Percentiles rank a stretch among this genome's conserved stretches.
These are phyloP conservation scores for Eupithecia pulchellata DNA, from an alignment of 2,888 invertebrate species.

Conservation along the genomic window DNA sequence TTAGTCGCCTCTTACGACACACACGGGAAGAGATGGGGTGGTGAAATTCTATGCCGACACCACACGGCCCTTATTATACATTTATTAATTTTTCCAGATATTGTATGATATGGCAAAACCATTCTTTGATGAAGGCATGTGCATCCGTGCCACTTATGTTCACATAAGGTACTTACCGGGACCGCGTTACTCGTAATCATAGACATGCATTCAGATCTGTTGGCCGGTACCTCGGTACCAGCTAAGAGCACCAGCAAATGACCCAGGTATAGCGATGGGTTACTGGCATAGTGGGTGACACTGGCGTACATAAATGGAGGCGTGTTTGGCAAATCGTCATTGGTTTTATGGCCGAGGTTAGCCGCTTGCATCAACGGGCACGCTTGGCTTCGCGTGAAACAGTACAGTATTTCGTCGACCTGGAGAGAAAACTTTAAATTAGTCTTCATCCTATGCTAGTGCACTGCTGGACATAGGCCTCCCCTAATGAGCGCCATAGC, in stretches of 20 bases:
- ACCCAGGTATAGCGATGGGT: conserved; percentile 85
- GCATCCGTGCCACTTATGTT: too few species aligned
- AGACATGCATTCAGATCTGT: conserved; percentile 56
- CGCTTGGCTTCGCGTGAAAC: conserved; percentile 89
- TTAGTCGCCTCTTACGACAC: too few species aligned
- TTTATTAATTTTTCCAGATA: too few species aligned
- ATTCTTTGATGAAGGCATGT: too few species aligned
- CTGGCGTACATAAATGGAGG: conserved; percentile 59
- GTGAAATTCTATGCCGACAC: too few species aligned
- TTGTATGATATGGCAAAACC: too few species aligned
- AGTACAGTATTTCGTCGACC: conserved; percentile 91
- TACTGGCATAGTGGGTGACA: conserved; percentile 80
- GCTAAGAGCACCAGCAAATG: conserved; percentile 87
- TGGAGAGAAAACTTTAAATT: conserved; percentile 48
- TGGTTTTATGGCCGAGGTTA: conserved; percentile 67
- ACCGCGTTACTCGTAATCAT: too few species aligned
- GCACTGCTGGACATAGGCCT: too few species aligned
- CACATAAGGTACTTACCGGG: conserved; percentile 7
- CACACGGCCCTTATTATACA: too few species aligned
- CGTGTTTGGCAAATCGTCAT: conserved; percentile 46
- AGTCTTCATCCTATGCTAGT: too few species aligned
- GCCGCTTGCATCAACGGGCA: conserved; percentile 87
- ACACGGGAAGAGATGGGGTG: too few species aligned
- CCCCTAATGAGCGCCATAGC: too few species aligned
- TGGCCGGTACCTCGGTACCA: conserved; percentile 67